phyloP scores from a whole-genome alignment of 2,888 invertebrate species.

The Metacarcinus magister region DNA sequence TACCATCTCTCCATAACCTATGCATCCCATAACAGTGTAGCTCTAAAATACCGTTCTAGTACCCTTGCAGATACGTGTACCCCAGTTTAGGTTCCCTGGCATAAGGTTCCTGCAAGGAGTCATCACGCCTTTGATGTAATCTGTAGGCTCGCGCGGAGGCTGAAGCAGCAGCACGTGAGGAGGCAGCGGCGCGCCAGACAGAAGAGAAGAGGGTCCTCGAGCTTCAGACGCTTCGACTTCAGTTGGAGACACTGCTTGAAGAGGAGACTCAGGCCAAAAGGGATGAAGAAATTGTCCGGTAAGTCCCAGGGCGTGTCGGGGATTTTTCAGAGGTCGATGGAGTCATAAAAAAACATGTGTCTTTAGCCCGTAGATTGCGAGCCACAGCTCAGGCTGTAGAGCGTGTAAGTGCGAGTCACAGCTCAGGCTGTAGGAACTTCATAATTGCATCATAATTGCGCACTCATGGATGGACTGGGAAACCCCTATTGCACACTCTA shows the following conservation, averaged over 20 bases:
- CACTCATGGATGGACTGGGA: no score
- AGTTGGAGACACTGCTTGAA: constrained; percentile 90
- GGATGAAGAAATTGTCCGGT: constrained; percentile 91
- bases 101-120: not conserved
- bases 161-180: constrained; percentile 87
- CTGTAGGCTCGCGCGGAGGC: constrained; percentile 86
- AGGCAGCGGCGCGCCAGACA: constrained; percentile 89
- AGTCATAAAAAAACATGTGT: not conserved
- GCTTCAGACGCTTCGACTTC: constrained; percentile 89
- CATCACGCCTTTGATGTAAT: not conserved
- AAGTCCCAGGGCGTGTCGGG: constrained; percentile 90
- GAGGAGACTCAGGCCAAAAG: constrained; percentile 93
- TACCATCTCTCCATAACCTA: no score
- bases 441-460: no score
- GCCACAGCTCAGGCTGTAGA: no score
- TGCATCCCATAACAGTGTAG: no score
- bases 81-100: no score
- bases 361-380: not conserved
- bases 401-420: no score
- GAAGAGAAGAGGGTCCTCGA: constrained; percentile 91
- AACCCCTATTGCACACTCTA: no score
- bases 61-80: no score
- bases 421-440: no score
- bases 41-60: no score
- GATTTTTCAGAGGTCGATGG: constrained; percentile 89